Conservation (phyloP, 2,797 vertebrate genomes). For the Valencia hispanica region DNA sequence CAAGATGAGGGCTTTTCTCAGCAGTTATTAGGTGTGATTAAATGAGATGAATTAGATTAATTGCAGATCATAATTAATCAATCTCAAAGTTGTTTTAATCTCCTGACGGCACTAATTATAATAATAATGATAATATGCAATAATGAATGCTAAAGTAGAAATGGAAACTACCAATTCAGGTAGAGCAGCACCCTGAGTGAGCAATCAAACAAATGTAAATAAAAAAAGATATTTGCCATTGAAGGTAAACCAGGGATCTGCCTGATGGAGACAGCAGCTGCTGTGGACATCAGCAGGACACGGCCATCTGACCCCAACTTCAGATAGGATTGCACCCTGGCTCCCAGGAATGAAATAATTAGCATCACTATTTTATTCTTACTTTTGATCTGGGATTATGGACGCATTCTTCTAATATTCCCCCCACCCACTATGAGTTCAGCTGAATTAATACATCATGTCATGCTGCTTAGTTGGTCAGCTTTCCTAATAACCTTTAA, state of each 20-base stretch:
- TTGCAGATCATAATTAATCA: no score
- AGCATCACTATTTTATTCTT: constrained; percentile 43
- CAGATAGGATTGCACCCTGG: constrained; percentile 47
- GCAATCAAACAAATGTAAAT: constrained; percentile 25
- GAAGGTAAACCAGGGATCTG: constrained; percentile 30
- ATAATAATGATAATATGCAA: no score
- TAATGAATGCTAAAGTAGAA: background rate
- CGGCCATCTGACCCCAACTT: constrained; percentile 59
- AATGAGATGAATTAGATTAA: no score
- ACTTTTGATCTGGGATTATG: constrained; percentile 51
- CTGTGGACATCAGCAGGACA: constrained; percentile 42
- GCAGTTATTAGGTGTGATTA: no score
- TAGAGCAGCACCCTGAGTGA: background rate
- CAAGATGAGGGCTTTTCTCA: no score
- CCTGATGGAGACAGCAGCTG: constrained; percentile 62
- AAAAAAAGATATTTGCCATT: constrained; percentile 24
- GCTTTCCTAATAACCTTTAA: constrained; percentile 28
- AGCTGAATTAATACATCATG: constrained; percentile 23
- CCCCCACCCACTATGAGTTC: constrained; percentile 47
- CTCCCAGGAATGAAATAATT: constrained; percentile 66
- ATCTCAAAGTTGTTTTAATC: no score
- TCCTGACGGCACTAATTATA: no score
- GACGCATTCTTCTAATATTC: constrained; percentile 57
- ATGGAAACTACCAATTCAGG: background rate
- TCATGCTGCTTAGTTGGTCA: constrained; percentile 13